phyloP scores from a whole-genome alignment of 2,113 vertebrate species.

The Eretmodus cyanostictus region DNA sequence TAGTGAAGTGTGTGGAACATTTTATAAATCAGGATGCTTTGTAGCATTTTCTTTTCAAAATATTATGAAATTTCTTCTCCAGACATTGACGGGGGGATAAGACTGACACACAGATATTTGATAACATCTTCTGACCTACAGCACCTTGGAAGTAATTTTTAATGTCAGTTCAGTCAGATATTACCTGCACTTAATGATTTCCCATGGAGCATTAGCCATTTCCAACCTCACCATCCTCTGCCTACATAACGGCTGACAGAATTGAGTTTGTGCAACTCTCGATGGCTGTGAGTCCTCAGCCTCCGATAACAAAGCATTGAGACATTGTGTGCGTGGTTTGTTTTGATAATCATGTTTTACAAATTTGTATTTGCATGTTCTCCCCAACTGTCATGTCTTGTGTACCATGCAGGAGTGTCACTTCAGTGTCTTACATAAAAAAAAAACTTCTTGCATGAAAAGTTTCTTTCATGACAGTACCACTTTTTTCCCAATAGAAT shows the following conservation, averaged over 20 bases:
- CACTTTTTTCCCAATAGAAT: background rate
- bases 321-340: background rate
- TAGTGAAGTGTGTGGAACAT: background rate
- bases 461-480: rapidly evolving
- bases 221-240: background rate
- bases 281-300: background rate
- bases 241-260: background rate
- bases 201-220: background rate
- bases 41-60: background rate
- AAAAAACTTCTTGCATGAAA: background rate
- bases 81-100: background rate
- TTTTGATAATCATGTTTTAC: background rate
- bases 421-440: background rate
- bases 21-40: background rate
- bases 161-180: background rate
- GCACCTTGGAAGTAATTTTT: background rate
- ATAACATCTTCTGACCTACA: background rate
- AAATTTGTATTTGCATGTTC: background rate
- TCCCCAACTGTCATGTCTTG: background rate
- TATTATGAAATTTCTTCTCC: background rate
- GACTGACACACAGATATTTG: background rate
- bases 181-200: background rate
- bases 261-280: background rate
- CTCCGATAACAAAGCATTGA: background rate
- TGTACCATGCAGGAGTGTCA: background rate